These are phyloP conservation scores for Eupithecia inturbata DNA, from an alignment of 2,888 invertebrate species.

Conservation along the genomic window DNA sequence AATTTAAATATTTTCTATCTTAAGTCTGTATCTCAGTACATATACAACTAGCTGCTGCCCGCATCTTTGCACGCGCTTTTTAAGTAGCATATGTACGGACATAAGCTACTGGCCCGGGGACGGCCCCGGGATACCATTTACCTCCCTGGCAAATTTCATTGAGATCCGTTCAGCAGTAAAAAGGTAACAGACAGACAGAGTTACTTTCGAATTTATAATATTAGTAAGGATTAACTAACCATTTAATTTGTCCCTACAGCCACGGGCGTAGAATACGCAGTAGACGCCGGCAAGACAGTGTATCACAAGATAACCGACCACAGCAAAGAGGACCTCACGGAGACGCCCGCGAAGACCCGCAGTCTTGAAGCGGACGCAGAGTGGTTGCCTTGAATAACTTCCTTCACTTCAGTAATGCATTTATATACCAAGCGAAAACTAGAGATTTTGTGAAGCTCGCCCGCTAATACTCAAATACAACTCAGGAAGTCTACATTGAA, in stretches of 20 bases:
- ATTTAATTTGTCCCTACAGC: slow-evolving; percentile 54
- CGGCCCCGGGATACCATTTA: no score
- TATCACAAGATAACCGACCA: slow-evolving; percentile 83
- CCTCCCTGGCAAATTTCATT: no score
- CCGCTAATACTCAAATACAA: neutral
- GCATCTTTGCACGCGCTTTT: no score
- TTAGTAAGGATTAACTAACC: neutral
- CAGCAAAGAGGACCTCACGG: slow-evolving; percentile 75
- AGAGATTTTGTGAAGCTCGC: neutral
- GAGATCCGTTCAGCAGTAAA: no score
- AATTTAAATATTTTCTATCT: no score
- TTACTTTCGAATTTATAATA: no score
- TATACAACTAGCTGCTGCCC: no score
- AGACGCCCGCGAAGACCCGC: slow-evolving; percentile 53
- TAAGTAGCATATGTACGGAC: no score
- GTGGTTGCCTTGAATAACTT: slow-evolving; percentile 79
- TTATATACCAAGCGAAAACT: slow-evolving; percentile 8
- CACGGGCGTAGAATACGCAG: slow-evolving; percentile 88
- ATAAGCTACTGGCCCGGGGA: no score
- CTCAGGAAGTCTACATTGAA: no score
- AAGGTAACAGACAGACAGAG: no score
- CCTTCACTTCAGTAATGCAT: slow-evolving; percentile 10
- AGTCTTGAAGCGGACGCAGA: slow-evolving; percentile 77
- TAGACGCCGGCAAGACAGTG: slow-evolving; percentile 88
- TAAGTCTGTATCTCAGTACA: no score